These are phyloP conservation scores for Mirza zaza DNA, from an alignment of 2,113 vertebrate species.

Conservation along the genomic window DNA sequence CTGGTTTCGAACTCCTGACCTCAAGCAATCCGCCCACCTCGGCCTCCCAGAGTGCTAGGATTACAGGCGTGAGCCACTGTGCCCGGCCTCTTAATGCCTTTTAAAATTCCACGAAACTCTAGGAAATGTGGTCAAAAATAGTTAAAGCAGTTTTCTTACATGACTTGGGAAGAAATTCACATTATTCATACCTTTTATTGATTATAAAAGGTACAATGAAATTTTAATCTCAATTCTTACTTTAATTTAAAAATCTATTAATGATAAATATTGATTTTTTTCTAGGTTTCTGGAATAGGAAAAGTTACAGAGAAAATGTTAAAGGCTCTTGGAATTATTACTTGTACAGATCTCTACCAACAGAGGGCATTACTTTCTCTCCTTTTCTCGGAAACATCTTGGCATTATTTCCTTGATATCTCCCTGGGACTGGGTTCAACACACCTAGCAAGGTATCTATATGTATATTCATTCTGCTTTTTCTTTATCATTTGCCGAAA, in stretches of 20 bases:
- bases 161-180: not conserved
- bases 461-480: not conserved
- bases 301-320: slow-evolving; percentile 99
- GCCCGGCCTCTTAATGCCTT: not conserved
- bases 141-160: not conserved
- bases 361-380: slow-evolving; percentile 93
- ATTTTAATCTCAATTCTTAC: slow-evolving; percentile 8
- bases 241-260: slow-evolving; percentile 30
- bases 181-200: slow-evolving; percentile 4
- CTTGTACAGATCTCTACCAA: slow-evolving; percentile 92
- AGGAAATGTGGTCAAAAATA: not conserved
- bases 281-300: slow-evolving; percentile 95
- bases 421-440: slow-evolving; percentile 94
- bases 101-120: not conserved
- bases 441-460: slow-evolving; percentile 88
- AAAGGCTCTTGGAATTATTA: slow-evolving; percentile 90
- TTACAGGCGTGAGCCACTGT: too few relatives aligned
- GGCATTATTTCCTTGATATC: slow-evolving; percentile 93
- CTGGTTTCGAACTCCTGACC: too few relatives aligned
- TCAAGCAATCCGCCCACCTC: too few relatives aligned
- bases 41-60: too few relatives aligned
- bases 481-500: slow-evolving; percentile 47
- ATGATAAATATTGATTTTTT: slow-evolving; percentile 57
- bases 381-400: slow-evolving; percentile 94
- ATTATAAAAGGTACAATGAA: not conserved